Base-by-base conservation (phyloP, 2,888 invertebrate species). In the Napeogenes sylphis region DNA sequence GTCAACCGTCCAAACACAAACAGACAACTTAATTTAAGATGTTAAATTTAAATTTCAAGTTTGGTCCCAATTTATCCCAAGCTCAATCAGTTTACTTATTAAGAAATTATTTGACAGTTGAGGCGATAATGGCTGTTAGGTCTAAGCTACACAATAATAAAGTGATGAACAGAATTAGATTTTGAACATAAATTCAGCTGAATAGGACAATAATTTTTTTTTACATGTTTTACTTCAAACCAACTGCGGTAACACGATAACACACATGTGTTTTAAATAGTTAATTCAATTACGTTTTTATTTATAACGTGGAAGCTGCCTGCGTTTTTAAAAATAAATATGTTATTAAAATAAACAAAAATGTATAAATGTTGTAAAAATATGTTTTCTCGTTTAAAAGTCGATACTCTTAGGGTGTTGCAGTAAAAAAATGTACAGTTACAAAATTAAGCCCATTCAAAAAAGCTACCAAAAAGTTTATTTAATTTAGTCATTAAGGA, bases 21-120 rank as follows among this genome's bases (percentile, higher is more conserved):
- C 63, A 62, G 62, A 54, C 62, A 64, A 63, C 45, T 60, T 56
- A 58, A 54, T 55, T 54, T 54, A 63, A 60, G 63, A 61, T 35
- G 64, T 66, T 47, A 59, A 30, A 58, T 55, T 55, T 63, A 65
- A 63, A 61, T 66, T 63, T 65, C 58, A 64, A 64, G 62, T 70
- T 88, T 88, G 88, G 88, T 88, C 88, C 88, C 88, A 83, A 75
- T 77, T 79, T 75, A 75, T 76, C 73, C 66, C 73, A 79, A 82
- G 78, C 77, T 79, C 78, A 69, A 62, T 65, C 35, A 59, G 45
- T 61, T 59, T 56, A 35, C 4, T 4, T 35, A 35, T 35, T 35
- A 35, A 32, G 58, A 32, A n/a, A 58, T 59, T 55, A 33, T 21
- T 51, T 42, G 38, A 46, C 38, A 21, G 32, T 60, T 42, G 45